Conservation (phyloP, 2,797 vertebrate genomes). For the Smutsia temminckii region DNA sequence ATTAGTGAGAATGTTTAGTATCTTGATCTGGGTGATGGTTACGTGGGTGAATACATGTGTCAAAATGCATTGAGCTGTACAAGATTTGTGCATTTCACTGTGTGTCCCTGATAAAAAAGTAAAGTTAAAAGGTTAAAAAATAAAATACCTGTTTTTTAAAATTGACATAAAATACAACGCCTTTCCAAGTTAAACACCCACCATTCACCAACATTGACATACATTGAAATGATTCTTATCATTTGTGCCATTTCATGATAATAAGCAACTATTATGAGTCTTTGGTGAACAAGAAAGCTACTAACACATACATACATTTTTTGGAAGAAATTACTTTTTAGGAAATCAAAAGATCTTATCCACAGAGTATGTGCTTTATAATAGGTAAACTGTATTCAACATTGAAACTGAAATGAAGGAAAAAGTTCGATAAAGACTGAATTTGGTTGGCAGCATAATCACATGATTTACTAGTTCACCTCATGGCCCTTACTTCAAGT, state of each 20-base stretch:
- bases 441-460: neutral
- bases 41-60: too few species aligned
- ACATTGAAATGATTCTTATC: neutral
- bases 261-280: neutral
- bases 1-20: too few species aligned
- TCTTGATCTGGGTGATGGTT: too few species aligned
- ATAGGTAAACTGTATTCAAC: neutral
- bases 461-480: neutral
- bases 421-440: conserved; percentile 19
- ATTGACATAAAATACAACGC: neutral
- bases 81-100: too few species aligned
- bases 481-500: neutral
- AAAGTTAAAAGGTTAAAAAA: too few species aligned
- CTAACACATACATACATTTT: neutral
- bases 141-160: neutral
- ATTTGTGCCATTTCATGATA: neutral
- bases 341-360: neutral
- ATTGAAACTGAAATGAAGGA: neutral
- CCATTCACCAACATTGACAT: neutral
- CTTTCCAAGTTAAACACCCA: neutral
- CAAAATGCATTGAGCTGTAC: too few species aligned
- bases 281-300: neutral
- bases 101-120: too few species aligned
- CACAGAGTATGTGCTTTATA: neutral
- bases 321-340: neutral